phyloP scores from a whole-genome alignment of 53 echinoderm and acorn worm species.

The Hippasteria phrygiana region DNA sequence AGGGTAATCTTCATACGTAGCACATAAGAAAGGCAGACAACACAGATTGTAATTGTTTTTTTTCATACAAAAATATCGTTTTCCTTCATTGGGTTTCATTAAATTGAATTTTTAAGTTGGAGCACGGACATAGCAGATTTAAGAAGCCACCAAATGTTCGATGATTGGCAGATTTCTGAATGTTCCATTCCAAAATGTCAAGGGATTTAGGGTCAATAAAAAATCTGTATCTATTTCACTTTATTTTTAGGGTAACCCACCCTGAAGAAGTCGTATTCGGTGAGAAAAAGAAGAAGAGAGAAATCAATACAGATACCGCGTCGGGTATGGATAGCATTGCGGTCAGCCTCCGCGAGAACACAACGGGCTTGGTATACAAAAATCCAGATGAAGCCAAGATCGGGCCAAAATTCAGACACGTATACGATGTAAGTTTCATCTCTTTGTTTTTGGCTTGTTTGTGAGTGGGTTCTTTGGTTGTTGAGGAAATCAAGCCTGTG shows the following conservation, averaged over 20 bases:
- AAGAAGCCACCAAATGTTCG: too few relatives aligned
- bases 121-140: too few relatives aligned
- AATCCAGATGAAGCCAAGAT: conserved; percentile 37
- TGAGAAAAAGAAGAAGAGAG: conserved; percentile 15
- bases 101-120: too few relatives aligned
- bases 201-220: too few relatives aligned
- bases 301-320: background rate
- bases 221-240: background rate
- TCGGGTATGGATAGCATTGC: conserved; percentile 26
- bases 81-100: too few relatives aligned
- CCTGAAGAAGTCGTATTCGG: conserved; percentile 69
- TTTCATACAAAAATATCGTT: too few relatives aligned
- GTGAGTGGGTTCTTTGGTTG: too few relatives aligned
- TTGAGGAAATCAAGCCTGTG: too few relatives aligned
- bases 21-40: too few relatives aligned
- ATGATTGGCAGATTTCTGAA: background rate
- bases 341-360: background rate
- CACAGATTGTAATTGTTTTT: too few relatives aligned
- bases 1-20: too few relatives aligned
- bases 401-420: conserved; percentile 88
- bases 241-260: conserved; percentile 68
- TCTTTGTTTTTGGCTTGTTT: too few relatives aligned
- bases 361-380: background rate
- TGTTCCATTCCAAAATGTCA: background rate
- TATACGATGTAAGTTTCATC: conserved; percentile 97